Conservation (phyloP, 2,797 vertebrate species). For the Enteromius viviparus region DNA sequence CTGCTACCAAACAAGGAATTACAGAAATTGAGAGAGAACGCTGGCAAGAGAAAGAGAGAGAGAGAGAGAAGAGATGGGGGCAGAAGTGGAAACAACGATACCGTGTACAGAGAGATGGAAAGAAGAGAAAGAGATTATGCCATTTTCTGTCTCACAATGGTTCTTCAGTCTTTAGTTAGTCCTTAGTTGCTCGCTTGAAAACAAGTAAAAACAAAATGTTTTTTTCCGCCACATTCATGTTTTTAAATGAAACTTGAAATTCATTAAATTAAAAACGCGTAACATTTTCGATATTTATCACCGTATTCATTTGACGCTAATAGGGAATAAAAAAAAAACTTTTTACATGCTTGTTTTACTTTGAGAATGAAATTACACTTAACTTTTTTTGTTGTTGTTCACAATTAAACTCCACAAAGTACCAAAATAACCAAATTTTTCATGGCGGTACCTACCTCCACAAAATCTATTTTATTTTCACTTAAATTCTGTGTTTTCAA, state of each 20-base stretch:
- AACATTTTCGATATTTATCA: background rate
- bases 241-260: background rate
- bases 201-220: background rate
- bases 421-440: background rate
- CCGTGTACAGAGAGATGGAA: slow-evolving; percentile 45
- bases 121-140: slow-evolving; percentile 23
- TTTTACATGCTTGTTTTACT: background rate
- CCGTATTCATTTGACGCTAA: background rate
- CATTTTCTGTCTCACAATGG: slow-evolving; percentile 28
- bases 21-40: slow-evolving; percentile 24
- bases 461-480: background rate
- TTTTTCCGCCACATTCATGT: background rate
- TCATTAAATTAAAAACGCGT: background rate
- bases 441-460: background rate
- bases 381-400: background rate
- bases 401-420: background rate
- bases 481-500: background rate
- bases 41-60: background rate
- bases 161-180: slow-evolving; percentile 5
- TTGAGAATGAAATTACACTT: background rate
- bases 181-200: background rate
- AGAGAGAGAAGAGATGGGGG: slow-evolving; percentile 45
- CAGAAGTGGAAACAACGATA: slow-evolving; percentile 29
- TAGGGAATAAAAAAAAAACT: background rate
- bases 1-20: slow-evolving; percentile 14